phyloP scores from a whole-genome alignment of 2,113 vertebrate genomes.

The Corythornis madagascariensis region DNA sequence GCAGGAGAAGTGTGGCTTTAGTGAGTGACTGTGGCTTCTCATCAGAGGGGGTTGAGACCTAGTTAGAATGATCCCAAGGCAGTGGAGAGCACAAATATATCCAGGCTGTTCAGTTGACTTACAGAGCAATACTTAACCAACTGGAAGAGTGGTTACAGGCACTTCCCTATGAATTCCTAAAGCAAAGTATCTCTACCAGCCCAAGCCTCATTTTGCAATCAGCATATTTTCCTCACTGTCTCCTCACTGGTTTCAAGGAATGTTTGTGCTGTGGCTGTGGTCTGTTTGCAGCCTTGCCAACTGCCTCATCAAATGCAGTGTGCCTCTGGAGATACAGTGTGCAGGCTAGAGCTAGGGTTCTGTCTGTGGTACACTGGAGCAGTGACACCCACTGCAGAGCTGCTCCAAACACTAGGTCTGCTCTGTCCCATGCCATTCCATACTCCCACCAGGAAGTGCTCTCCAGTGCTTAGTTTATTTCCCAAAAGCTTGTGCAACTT shows the following conservation, averaged over 20 bases:
- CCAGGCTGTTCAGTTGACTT: neutral
- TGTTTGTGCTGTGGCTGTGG: neutral
- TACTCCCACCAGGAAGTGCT: neutral
- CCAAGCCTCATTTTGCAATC: neutral
- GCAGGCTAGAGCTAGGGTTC: fast-evolving
- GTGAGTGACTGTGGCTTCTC: neutral
- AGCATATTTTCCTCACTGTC: neutral
- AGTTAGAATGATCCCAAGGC: neutral
- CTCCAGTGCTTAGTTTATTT: neutral
- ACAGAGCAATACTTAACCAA: neutral
- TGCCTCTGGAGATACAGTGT: neutral
- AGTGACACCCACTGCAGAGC: neutral
- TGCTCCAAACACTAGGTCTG: neutral
- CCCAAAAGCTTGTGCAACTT: neutral
- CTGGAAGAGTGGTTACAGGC: neutral
- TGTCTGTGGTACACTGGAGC: too few species aligned
- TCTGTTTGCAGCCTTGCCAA: neutral
- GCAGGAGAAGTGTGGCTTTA: neutral
- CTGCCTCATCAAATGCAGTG: neutral
- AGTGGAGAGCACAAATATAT: neutral
- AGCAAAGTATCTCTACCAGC: neutral
- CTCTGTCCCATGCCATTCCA: fast-evolving
- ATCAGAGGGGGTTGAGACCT: neutral
- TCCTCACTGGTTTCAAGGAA: neutral
- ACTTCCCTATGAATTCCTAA: neutral